Evolutionary conservation across 2,888 invertebrate species (phyloP).

Genomic region (Cyclophora punctaria): DNA sequence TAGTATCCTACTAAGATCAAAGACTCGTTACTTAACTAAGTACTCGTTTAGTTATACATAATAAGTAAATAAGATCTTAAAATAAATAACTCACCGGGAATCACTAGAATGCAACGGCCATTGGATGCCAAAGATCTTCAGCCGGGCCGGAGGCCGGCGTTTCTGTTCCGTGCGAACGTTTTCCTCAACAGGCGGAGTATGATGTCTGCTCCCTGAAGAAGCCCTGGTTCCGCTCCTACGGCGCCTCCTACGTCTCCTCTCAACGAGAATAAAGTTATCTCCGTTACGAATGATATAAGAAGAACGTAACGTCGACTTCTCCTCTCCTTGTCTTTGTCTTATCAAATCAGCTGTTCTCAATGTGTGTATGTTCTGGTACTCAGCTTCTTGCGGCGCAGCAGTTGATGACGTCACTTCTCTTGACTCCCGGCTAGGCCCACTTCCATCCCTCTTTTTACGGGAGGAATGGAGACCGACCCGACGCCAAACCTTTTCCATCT

Average conservation of each 20-base stretch:
- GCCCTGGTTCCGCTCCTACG: constrained; percentile 66
- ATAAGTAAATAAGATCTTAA: too few species aligned
- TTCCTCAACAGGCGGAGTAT: constrained; percentile 65
- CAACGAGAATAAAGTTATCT: constrained; percentile 68
- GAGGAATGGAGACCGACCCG: constrained; percentile 75
- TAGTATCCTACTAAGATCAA: too few species aligned
- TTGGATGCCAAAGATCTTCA: constrained; percentile 71
- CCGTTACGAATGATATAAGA: constrained; percentile 71
- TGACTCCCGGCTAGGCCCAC: constrained; percentile 65
- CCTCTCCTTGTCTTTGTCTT: constrained; percentile 67
- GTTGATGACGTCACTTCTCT: constrained; percentile 52
- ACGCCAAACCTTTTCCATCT: constrained; percentile 76
- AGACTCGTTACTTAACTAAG: too few species aligned
- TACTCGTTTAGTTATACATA: too few species aligned
- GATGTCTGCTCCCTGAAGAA: constrained; percentile 62
- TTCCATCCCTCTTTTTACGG: constrained; percentile 74
- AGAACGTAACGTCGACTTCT: constrained; percentile 66
- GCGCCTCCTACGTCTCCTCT: constrained; percentile 60
- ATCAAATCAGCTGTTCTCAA: constrained; percentile 71
- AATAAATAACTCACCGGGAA: constrained; percentile 45
- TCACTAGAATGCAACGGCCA: constrained; percentile 72
- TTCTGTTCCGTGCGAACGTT: constrained; percentile 59
- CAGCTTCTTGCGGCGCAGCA: constrained; percentile 55
- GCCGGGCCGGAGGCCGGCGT: constrained; percentile 62
- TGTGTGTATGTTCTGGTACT: constrained; percentile 69